A percentile compares a stretch with the other conserved stretches of the same genome.
Evolutionary conservation across 2,113 vertebrate species (phyloP).

Genomic region (Rhinopomastus cyanomelas): DNA sequence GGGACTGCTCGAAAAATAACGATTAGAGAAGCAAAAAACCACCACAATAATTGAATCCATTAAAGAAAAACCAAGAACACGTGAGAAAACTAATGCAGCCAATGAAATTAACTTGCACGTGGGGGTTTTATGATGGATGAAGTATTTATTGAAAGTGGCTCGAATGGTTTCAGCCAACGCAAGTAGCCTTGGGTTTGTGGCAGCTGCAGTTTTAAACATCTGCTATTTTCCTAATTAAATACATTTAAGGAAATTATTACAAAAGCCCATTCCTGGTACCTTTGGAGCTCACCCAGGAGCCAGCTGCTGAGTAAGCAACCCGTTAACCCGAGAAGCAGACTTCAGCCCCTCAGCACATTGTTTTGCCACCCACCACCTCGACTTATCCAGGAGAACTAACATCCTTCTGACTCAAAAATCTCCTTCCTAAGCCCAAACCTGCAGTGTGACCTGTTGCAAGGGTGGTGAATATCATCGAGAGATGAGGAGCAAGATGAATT

Average conservation of each 20-base stretch:
- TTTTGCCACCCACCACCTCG: background rate
- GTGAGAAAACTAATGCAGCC: background rate
- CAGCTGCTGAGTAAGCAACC: slow-evolving; percentile 30
- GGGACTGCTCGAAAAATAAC: background rate
- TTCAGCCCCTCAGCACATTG: background rate
- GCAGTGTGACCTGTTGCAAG: background rate
- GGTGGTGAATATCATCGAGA: background rate
- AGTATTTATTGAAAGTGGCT: slow-evolving; percentile 5
- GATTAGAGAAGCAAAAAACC: slow-evolving; percentile 2
- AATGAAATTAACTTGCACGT: background rate
- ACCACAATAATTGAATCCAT: background rate
- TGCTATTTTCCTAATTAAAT: slow-evolving; percentile 46
- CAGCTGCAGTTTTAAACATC: slow-evolving; percentile 17
- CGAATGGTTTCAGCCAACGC: background rate
- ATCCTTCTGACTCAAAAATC: background rate
- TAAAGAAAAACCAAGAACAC: background rate
- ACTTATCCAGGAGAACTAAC: background rate
- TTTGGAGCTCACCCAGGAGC: slow-evolving; percentile 4
- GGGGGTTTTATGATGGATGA: slow-evolving; percentile 30
- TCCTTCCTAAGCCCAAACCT: background rate
- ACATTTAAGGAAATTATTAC: background rate
- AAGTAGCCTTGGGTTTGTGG: background rate
- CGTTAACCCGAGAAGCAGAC: background rate
- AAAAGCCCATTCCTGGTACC: background rate
- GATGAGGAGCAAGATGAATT: background rate